Evolutionary conservation across 2,113 vertebrate species (phyloP).

Genomic region (Chionomys nivalis): DNA sequence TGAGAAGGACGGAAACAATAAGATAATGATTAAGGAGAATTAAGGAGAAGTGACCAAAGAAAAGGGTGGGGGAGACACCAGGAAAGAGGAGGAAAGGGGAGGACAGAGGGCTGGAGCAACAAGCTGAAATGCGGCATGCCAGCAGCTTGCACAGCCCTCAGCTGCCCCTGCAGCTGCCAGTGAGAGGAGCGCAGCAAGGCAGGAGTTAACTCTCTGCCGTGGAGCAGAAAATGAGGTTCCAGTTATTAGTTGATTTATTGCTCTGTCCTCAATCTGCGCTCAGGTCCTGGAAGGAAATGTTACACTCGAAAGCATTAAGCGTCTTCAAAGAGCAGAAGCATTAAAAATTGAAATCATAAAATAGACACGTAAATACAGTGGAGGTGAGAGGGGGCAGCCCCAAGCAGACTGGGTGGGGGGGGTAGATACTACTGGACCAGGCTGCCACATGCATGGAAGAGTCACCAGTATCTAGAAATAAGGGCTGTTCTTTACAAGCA

Average conservation of each 20-base stretch:
- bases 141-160: background rate
- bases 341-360: constrained; percentile 92
- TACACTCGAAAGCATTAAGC: constrained; percentile 90
- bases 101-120: background rate
- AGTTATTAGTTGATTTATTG: constrained; percentile 91
- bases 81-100: background rate
- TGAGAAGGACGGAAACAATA: constrained; percentile 1
- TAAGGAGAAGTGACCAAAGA: background rate
- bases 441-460: background rate
- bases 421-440: background rate
- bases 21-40: constrained; percentile 35
- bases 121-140: background rate
- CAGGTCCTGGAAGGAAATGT: constrained; percentile 89
- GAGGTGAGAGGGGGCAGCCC: constrained; percentile 80
- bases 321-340: constrained; percentile 90
- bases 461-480: background rate
- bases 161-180: background rate
- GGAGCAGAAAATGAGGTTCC: constrained; percentile 89
- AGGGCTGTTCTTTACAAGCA: background rate
- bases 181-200: background rate
- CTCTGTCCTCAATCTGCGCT: constrained; percentile 87
- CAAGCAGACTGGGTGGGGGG: background rate
- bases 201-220: constrained; percentile 81
- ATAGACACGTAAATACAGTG: constrained; percentile 89
- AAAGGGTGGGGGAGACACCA: background rate